Evolutionary conservation across 2,113 vertebrate species (phyloP), one percentile per base, ranked within the genome.

Genomic region (Tenebrosternarchus preto): DNA sequence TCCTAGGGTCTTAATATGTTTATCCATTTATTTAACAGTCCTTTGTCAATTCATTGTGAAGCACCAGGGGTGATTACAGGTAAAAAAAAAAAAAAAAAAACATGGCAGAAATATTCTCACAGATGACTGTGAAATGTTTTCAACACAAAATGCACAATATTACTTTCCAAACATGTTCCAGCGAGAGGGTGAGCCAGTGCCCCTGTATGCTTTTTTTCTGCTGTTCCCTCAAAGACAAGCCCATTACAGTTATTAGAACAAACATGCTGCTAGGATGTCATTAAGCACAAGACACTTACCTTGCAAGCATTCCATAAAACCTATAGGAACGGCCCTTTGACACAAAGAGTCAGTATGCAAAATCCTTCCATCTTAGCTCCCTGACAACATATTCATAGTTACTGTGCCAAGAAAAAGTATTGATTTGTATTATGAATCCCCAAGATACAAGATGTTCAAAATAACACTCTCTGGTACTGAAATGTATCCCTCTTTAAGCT

Each of bases 161-260:
- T n/a, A n/a, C 61, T 25, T 53, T 74, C 25, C 73, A 56, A 61
- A 72, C 68, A 53, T 50, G n/a, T 17, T 55, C n/a, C 15, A 83
- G 25, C 33, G 25, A 17, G n/a, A 73, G 53, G 6, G 33, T 20
- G 16, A 68, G 55, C 43, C 61, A 70, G 19, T 27, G 63, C 24
- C 17, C 33, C 43, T 55, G 46, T 57, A 6, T 70, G 31, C n/a
- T 77, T 61, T 39, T 39, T 50, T 59, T 63, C 22, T 80, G 77
- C 66, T 67, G 43, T 59, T 22, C 50, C 64, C 67, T 73, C 76
- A 85, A 76, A 72, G 66, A 53, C 84, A 76, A 72, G 66, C 61
- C 84, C 73, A 77, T 82, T 82, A 73, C 50, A 60, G 68, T 77
- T 39, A 85, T 85, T 82, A 82, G 31, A 59, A 20, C 22, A 73